Evolutionary conservation across 2,113 vertebrate species (phyloP).

Genomic region (Fukomys damarensis): DNA sequence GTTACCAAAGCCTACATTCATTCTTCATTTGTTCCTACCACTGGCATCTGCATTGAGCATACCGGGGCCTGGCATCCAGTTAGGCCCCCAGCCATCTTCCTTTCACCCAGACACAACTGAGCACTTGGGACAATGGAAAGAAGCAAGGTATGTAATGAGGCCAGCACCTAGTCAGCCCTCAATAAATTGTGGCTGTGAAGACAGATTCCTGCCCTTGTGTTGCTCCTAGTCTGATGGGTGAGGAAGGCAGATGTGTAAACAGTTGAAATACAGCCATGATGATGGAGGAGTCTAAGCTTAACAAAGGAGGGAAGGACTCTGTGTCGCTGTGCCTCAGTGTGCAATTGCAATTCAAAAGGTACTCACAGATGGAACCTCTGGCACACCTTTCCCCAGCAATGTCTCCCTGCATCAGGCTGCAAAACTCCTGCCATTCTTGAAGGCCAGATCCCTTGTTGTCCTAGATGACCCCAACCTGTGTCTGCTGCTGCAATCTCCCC

Average conservation of each 20-base stretch:
- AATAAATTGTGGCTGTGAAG: background rate
- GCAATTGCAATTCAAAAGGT: background rate
- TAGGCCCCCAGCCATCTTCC: background rate
- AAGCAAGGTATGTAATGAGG: background rate
- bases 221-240: background rate
- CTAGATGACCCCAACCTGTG: background rate
- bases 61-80: background rate
- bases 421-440: background rate
- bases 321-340: background rate
- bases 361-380: background rate
- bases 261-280: background rate
- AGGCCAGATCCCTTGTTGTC: background rate
- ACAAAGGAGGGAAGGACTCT: background rate
- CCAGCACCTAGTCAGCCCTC: background rate
- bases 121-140: background rate
- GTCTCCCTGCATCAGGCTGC: background rate
- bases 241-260: background rate
- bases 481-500: background rate
- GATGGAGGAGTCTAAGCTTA: background rate
- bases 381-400: background rate
- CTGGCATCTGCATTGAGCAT: background rate
- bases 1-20: conserved; percentile 47
- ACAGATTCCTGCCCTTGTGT: background rate
- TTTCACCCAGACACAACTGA: background rate
- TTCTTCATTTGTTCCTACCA: conserved; percentile 44